Evolutionary conservation across 2,797 vertebrate species (phyloP).

Genomic region (Telmatherina bonti): DNA sequence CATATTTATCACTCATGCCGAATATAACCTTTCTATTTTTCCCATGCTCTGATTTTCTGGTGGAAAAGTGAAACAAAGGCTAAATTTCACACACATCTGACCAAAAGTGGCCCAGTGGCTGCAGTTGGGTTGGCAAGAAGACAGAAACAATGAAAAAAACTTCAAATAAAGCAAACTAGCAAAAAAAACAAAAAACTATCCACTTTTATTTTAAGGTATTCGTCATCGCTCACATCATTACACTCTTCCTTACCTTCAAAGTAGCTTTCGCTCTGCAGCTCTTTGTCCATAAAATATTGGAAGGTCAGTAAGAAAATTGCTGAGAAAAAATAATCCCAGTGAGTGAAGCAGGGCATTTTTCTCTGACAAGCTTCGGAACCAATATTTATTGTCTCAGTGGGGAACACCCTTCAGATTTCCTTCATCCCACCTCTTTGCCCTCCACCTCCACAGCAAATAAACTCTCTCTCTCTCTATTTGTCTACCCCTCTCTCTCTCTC

Average conservation of each 20-base stretch:
- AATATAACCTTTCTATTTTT: background rate
- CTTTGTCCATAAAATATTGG: constrained; percentile 7
- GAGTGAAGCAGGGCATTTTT: background rate
- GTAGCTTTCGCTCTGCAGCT: background rate
- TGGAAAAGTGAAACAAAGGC: background rate
- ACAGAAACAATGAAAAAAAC: background rate
- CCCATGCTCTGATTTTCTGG: background rate
- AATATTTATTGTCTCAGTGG: constrained; percentile 26
- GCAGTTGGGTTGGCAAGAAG: background rate
- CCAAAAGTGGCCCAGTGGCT: background rate
- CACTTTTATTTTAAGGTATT: background rate
- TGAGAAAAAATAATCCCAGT: constrained; percentile 7
- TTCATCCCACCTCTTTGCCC: constrained; percentile 35
- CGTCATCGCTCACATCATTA: background rate
- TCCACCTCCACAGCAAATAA: constrained; percentile 14
- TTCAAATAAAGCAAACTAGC: no score
- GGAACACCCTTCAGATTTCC: constrained; percentile 22
- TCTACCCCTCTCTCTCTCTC: background rate
- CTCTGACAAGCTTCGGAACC: constrained; percentile 1
- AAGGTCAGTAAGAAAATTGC: background rate
- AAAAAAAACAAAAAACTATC: background rate
- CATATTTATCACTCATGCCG: background rate
- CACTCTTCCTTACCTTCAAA: constrained; percentile 51
- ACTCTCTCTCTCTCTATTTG: background rate
- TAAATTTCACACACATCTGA: background rate